These are phyloP conservation scores for Argyresthia goedartella DNA, from an alignment of 2,888 invertebrate species.

Conservation along the genomic window DNA sequence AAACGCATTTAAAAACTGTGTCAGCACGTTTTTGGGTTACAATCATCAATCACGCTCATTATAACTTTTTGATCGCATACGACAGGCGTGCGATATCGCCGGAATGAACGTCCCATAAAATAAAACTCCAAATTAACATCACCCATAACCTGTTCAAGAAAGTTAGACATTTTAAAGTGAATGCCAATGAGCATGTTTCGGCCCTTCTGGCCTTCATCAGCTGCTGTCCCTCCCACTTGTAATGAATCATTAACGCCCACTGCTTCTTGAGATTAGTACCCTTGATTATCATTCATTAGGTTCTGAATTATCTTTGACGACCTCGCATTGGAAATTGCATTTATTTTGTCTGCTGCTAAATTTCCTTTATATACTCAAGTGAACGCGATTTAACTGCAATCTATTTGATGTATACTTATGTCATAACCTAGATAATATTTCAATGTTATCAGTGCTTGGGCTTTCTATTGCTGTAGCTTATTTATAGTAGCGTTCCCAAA, in stretches of 20 bases:
- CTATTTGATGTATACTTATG: too few species aligned
- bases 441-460: too few species aligned
- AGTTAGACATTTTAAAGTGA: conserved; percentile 8
- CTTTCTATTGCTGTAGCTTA: too few species aligned
- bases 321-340: conserved; percentile 1
- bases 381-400: too few species aligned
- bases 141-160: too few species aligned
- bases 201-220: conserved; percentile 54
- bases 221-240: conserved; percentile 42
- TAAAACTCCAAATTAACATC: neutral
- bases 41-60: conserved; percentile 30
- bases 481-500: too few species aligned
- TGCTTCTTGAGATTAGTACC: conserved; percentile 22
- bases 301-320: neutral
- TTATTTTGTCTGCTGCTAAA: neutral
- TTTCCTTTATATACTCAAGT: too few species aligned
- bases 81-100: conserved; percentile 6
- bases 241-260: conserved; percentile 57
- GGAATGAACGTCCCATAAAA: conserved; percentile 1
- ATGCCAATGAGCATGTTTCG: conserved; percentile 41
- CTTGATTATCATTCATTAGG: conserved; percentile 31
- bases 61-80: conserved; percentile 17
- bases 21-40: conserved; percentile 26
- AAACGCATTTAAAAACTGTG: conserved; percentile 19
- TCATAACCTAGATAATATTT: too few species aligned